Conservation (phyloP, 2,113 vertebrate genomes). For the Toxotes chatareus region DNA sequence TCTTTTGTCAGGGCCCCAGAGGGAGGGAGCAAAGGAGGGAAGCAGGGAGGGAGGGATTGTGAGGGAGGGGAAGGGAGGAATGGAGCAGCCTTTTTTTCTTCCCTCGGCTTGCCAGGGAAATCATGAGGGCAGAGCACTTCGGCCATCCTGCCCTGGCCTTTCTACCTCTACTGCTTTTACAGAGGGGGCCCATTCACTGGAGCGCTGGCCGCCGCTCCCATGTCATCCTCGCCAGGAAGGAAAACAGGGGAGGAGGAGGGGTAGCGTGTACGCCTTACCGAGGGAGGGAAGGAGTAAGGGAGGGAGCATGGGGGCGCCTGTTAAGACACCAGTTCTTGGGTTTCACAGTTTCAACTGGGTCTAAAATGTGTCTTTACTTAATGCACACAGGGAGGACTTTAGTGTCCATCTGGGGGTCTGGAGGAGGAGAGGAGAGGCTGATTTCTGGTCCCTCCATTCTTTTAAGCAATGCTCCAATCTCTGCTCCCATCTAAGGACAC, state of each 20-base stretch:
- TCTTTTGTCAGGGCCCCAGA: constrained; percentile 85
- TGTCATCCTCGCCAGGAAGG: constrained; percentile 82
- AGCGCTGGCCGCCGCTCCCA: constrained; percentile 61
- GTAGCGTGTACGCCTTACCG: constrained; percentile 24
- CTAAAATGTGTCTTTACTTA: constrained; percentile 73
- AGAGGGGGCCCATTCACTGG: constrained; percentile 87
- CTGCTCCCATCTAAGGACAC: constrained; percentile 58
- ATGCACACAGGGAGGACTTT: constrained; percentile 53
- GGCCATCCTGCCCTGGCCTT: constrained; percentile 64
- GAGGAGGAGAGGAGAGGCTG: constrained; percentile 37
- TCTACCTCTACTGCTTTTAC: constrained; percentile 79
- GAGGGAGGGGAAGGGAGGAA: constrained; percentile 43
- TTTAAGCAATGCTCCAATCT: constrained; percentile 49
- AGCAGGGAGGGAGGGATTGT: constrained; percentile 16
- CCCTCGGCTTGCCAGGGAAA: constrained; percentile 55
- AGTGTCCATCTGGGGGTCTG: constrained; percentile 51
- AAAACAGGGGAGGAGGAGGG: constrained; percentile 73
- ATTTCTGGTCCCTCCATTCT: constrained; percentile 46
- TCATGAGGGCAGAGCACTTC: constrained; percentile 58
- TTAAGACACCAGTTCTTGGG: constrained; percentile 65
- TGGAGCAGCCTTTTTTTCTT: constrained; percentile 39
- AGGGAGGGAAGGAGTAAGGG: constrained; percentile 41
- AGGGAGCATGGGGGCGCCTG: constrained; percentile 39
- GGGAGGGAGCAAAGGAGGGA: constrained; percentile 64
- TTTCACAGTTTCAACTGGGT: constrained; percentile 69